A percentile compares a stretch with the other conserved stretches of the same genome.
phyloP scores from a whole-genome alignment of 2,797 vertebrate genomes.

The Malurus splendens region DNA sequence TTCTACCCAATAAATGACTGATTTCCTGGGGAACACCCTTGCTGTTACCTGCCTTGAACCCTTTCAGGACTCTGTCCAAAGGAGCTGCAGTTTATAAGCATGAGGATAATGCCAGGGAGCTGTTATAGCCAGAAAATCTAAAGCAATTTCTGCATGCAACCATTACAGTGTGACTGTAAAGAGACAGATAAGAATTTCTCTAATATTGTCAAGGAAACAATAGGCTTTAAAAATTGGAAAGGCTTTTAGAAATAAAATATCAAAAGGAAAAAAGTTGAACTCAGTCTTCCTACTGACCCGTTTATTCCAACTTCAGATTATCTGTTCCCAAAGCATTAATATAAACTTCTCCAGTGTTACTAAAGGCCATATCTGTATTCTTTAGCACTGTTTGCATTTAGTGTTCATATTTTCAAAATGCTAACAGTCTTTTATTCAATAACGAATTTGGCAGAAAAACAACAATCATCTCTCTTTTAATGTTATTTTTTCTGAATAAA shows the following conservation, averaged over 20 bases:
- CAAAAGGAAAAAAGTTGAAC: conserved; percentile 9
- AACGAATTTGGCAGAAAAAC: conserved; percentile 43
- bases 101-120: background rate
- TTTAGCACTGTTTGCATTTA: conserved; percentile 3
- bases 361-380: background rate
- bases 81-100: background rate
- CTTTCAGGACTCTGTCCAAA: background rate
- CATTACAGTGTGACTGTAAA: background rate
- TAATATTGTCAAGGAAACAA: background rate
- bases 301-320: conserved; percentile 8
- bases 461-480: conserved; percentile 9
- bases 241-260: background rate
- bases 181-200: background rate
- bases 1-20: background rate
- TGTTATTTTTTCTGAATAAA: conserved; percentile 43
- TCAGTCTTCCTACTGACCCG: background rate
- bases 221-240: background rate
- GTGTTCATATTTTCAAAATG: conserved; percentile 18
- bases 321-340: conserved; percentile 21
- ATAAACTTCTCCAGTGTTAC: conserved; percentile 9
- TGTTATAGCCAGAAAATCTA: background rate
- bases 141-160: background rate
- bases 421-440: conserved; percentile 2
- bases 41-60: conserved; percentile 4
- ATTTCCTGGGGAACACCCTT: background rate